Conservation (phyloP, 53 echinoderm and acorn worm species). For the Apostichopus leukothele region DNA sequence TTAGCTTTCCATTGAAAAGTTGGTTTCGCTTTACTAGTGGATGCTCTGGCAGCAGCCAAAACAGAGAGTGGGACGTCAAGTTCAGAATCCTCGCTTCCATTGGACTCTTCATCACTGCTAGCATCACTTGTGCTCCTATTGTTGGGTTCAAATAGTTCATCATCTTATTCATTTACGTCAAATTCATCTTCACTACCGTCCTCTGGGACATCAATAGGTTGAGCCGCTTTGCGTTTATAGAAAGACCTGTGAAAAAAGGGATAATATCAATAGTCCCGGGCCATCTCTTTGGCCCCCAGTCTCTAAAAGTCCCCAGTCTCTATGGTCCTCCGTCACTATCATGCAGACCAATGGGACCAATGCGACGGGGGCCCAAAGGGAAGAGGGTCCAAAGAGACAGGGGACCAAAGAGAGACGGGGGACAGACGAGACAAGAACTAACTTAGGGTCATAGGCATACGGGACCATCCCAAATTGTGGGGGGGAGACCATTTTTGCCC, state of each 20-base stretch:
- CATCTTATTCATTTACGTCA: conserved; percentile 15
- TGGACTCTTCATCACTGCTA: conserved; percentile 32
- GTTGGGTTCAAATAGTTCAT: conserved; percentile 21
- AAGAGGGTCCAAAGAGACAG: no score
- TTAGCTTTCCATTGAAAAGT: conserved; percentile 17
- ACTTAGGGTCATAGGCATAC: no score
- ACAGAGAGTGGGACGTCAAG: neutral
- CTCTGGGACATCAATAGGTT: conserved; percentile 6
- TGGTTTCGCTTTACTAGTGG: neutral
- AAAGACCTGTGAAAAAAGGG: conserved; percentile 14
- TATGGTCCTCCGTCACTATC: no score
- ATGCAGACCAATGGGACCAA: no score
- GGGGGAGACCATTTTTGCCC: no score
- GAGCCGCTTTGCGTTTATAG: conserved; percentile 1
- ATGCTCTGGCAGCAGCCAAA: neutral
- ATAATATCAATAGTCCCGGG: neutral
- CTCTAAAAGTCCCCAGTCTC: no score
- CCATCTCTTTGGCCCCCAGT: no score
- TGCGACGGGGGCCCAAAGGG: no score
- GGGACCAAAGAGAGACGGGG: no score
- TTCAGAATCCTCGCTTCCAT: neutral
- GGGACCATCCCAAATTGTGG: no score
- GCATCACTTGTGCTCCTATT: neutral
- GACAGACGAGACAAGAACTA: no score
- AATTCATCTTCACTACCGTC: conserved; percentile 29